Percentiles rank a stretch among this genome's conserved stretches.
These are phyloP conservation scores for Apamea sordens DNA, from an alignment of 2,888 invertebrate genomes.

Conservation along the genomic window DNA sequence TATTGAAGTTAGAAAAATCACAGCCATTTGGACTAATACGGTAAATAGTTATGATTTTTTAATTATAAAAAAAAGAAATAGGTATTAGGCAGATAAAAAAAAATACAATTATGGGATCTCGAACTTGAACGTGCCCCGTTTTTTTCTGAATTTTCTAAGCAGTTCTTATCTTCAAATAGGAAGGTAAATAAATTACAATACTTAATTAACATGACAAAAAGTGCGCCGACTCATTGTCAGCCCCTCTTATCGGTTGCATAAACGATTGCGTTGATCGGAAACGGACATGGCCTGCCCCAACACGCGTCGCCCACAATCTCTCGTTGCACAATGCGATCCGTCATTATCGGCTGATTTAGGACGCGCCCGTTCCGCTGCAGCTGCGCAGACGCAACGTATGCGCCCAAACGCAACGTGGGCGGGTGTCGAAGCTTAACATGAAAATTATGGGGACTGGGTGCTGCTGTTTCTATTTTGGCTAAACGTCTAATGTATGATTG, in stretches of 20 bases:
- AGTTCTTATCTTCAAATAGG: not conserved
- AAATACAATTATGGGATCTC: not conserved
- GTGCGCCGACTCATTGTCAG: slow-evolving; percentile 48
- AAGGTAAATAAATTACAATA: slow-evolving; percentile 2
- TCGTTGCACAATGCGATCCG: slow-evolving; percentile 83
- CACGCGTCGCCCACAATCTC: slow-evolving; percentile 76
- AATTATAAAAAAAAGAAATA: not conserved
- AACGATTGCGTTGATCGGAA: slow-evolving; percentile 82
- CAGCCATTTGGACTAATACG: slow-evolving; percentile 63
- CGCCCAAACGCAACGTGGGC: slow-evolving; percentile 57
- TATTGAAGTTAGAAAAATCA: slow-evolving; percentile 67
- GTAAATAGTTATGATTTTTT: slow-evolving; percentile 45
- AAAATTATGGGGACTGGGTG: slow-evolving; percentile 53
- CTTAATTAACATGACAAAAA: slow-evolving; percentile 25
- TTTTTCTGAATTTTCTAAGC: not conserved
- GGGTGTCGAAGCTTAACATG: slow-evolving; percentile 57
- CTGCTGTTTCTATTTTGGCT: slow-evolving; percentile 54
- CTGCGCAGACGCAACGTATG: slow-evolving; percentile 72
- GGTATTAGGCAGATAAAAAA: not conserved
- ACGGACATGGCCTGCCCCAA: slow-evolving; percentile 88
- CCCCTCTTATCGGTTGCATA: slow-evolving; percentile 79
- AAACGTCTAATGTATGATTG: slow-evolving; percentile 22
- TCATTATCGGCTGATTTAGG: slow-evolving; percentile 84
- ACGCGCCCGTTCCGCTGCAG: slow-evolving; percentile 81
- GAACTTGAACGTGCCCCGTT: not conserved